These are phyloP conservation scores for Meda fulgida DNA, from an alignment of 2,797 vertebrate genomes.

Conservation along the genomic window DNA sequence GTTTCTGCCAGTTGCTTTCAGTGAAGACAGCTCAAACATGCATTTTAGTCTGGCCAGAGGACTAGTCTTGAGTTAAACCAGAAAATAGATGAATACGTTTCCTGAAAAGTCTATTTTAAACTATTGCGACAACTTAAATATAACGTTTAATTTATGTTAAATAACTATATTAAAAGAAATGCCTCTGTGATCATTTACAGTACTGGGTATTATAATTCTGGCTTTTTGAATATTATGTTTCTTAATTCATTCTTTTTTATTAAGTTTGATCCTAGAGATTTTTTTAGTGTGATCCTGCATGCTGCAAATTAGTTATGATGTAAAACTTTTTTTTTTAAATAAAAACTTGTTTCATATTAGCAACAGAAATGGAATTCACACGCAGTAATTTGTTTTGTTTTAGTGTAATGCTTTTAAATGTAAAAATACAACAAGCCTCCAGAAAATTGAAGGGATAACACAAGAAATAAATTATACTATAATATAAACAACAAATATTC, in stretches of 20 bases:
- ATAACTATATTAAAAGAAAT: neutral
- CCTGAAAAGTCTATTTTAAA: neutral
- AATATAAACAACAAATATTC: constrained; percentile 16
- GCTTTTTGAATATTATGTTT: neutral
- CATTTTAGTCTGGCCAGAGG: neutral
- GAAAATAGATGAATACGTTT: neutral
- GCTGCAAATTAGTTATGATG: neutral
- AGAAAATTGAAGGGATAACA: constrained; percentile 67
- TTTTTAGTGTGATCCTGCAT: neutral
- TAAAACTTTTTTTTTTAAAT: neutral
- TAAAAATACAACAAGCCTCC: constrained; percentile 58
- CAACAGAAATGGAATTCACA: neutral
- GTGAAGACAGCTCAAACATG: neutral
- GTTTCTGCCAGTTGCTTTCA: too few relatives aligned
- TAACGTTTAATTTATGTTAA: neutral
- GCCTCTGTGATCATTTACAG: too few relatives aligned
- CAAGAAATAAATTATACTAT: constrained; percentile 62
- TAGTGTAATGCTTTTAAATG: constrained; percentile 19
- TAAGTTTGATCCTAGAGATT: neutral
- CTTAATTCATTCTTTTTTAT: neutral
- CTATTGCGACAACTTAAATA: neutral
- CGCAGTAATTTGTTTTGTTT: neutral
- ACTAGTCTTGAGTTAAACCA: neutral
- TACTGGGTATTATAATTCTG: neutral
- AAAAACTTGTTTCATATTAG: neutral